phyloP scores from a whole-genome alignment of 2,888 invertebrate species.

The Noctua fimbriata region DNA sequence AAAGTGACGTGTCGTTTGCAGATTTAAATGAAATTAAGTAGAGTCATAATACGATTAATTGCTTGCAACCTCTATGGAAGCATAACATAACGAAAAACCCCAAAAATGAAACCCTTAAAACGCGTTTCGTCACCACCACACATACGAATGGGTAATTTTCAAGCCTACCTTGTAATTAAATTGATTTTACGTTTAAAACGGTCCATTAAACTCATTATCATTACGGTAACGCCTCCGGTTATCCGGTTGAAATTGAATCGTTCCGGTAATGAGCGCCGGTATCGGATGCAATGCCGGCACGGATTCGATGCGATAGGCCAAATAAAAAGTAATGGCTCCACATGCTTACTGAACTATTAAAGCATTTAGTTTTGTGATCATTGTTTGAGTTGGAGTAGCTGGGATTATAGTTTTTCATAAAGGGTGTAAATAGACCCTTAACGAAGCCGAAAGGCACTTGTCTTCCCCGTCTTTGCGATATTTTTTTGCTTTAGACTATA shows the following conservation, averaged over 20 bases:
- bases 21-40: not conserved
- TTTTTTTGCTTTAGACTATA: too few relatives aligned
- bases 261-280: slow-evolving; percentile 76
- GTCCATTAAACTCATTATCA: slow-evolving; percentile 71
- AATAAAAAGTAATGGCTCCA: slow-evolving; percentile 70
- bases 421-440: too few relatives aligned
- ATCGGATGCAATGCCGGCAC: slow-evolving; percentile 68
- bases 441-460: too few relatives aligned
- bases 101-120: slow-evolving; percentile 24
- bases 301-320: slow-evolving; percentile 69
- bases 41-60: not conserved
- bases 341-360: slow-evolving; percentile 50
- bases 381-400: slow-evolving; percentile 33
- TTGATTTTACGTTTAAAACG: slow-evolving; percentile 65
- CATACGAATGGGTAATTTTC: slow-evolving; percentile 21
- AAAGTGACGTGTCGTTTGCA: not conserved
- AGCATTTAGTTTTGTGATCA: slow-evolving; percentile 54
- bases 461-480: too few relatives aligned
- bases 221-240: slow-evolving; percentile 71
- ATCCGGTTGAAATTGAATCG: slow-evolving; percentile 77
- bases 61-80: not conserved
- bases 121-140: slow-evolving; percentile 7
- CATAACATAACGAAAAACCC: not conserved
- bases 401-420: slow-evolving; percentile 8
- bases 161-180: slow-evolving; percentile 57